phyloP scores from a whole-genome alignment of 2,113 vertebrate genomes.

The Megaptera novaeangliae region DNA sequence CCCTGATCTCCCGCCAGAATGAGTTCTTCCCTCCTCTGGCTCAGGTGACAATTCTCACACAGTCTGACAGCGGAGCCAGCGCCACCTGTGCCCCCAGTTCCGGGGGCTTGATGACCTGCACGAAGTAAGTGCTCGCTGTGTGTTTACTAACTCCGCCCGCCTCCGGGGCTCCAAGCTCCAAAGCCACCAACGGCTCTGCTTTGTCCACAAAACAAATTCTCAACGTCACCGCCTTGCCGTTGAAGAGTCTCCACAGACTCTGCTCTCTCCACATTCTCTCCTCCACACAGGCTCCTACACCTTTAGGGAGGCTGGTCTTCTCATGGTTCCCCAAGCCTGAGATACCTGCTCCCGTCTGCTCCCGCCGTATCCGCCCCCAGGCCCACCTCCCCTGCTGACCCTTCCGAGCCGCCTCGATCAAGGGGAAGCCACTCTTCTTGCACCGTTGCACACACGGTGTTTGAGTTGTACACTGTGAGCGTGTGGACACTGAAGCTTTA shows the following conservation, averaged over 20 bases:
- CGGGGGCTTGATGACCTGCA: background rate
- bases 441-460: background rate
- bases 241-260: background rate
- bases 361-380: background rate
- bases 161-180: background rate
- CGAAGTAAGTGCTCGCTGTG: rapidly evolving
- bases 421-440: background rate
- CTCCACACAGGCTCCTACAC: rapidly evolving
- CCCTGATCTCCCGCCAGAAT: background rate
- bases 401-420: background rate
- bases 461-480: background rate
- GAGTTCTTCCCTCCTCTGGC: background rate
- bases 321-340: background rate
- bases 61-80: background rate
- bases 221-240: background rate
- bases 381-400: background rate
- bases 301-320: background rate
- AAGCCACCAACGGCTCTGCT: background rate
- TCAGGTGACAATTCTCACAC: background rate
- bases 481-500: too few relatives aligned
- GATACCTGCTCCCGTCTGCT: rapidly evolving
- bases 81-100: rapidly evolving
- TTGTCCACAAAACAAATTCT: background rate
- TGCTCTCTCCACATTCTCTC: background rate
- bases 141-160: background rate